A percentile compares a stretch with the other conserved stretches of the same genome.
These are phyloP conservation scores for Stenichneumon culpator DNA, from an alignment of 2,888 invertebrate species.

Conservation along the genomic window DNA sequence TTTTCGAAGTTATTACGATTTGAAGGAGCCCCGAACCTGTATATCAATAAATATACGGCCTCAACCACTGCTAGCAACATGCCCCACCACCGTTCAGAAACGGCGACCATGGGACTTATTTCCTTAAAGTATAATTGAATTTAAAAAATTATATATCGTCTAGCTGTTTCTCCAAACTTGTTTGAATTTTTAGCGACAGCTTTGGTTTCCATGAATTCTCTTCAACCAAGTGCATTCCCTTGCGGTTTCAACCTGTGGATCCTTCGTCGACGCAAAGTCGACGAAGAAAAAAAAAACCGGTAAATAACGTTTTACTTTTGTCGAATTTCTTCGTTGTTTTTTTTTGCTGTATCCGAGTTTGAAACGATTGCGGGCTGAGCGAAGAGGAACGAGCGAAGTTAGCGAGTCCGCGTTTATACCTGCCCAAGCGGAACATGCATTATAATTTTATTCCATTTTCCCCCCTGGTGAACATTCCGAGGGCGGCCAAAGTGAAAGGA, in stretches of 20 bases:
- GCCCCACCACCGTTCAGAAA: no score
- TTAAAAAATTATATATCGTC: no score
- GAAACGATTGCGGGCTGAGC: neutral
- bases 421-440: constrained; percentile 62
- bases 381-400: constrained; percentile 49
- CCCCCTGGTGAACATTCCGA: constrained; percentile 20
- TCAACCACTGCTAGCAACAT: no score
- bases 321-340: neutral
- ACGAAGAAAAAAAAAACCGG: neutral
- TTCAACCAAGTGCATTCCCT: neutral
- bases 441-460: constrained; percentile 66
- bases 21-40: no score
- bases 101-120: no score
- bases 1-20: no score
- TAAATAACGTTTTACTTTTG: neutral
- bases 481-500: constrained; percentile 64
- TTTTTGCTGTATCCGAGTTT: neutral
- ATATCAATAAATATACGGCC: no score
- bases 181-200: neutral
- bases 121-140: no score
- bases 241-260: constrained; percentile 9
- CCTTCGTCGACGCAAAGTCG: neutral
- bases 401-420: constrained; percentile 58
- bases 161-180: no score
- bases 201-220: neutral